Conservation (phyloP, 2,888 invertebrate genomes). For the Schrankia costaestrigalis region DNA sequence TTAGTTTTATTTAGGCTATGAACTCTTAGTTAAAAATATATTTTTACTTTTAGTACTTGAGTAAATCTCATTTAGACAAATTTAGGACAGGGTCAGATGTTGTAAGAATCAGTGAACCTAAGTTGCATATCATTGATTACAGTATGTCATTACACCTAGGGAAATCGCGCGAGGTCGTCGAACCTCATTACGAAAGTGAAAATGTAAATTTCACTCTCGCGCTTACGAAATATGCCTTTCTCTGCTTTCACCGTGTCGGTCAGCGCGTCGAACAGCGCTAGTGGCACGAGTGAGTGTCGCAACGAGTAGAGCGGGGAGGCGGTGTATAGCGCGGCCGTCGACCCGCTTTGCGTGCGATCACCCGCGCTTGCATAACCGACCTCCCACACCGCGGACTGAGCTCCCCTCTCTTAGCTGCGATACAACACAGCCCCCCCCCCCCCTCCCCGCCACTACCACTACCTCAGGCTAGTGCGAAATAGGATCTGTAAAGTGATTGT, state of each 20-base stretch:
- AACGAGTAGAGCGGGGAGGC: slow-evolving; percentile 53
- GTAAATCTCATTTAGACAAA: too few relatives aligned
- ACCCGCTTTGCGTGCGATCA: slow-evolving; percentile 85
- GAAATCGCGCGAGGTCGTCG: slow-evolving; percentile 49
- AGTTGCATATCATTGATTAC: too few relatives aligned
- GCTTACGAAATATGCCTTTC: slow-evolving; percentile 79
- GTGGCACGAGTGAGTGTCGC: slow-evolving; percentile 57
- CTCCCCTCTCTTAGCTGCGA: slow-evolving; percentile 27
- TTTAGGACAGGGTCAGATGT: too few relatives aligned
- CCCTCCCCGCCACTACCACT: slow-evolving; percentile 18
- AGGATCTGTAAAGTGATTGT: slow-evolving; percentile 64
- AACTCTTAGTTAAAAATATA: too few relatives aligned
- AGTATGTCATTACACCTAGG: slow-evolving; percentile 21
- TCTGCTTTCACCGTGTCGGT: slow-evolving; percentile 70
- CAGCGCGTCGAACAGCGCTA: slow-evolving; percentile 27
- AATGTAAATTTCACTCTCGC: slow-evolving; percentile 77
- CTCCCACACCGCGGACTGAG: slow-evolving; percentile 52
- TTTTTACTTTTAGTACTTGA: too few relatives aligned
- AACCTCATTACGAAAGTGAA: slow-evolving; percentile 76
- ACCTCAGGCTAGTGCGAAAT: slow-evolving; percentile 51
- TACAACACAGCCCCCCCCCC: slow-evolving; percentile 22
- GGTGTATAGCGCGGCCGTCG: slow-evolving; percentile 79
- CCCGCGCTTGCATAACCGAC: slow-evolving; percentile 79
- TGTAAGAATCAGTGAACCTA: too few relatives aligned
- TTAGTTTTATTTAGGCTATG: too few relatives aligned